Conservation (phyloP, 1,140 invertebrate species). For the Dolichoris vasculosae region DNA sequence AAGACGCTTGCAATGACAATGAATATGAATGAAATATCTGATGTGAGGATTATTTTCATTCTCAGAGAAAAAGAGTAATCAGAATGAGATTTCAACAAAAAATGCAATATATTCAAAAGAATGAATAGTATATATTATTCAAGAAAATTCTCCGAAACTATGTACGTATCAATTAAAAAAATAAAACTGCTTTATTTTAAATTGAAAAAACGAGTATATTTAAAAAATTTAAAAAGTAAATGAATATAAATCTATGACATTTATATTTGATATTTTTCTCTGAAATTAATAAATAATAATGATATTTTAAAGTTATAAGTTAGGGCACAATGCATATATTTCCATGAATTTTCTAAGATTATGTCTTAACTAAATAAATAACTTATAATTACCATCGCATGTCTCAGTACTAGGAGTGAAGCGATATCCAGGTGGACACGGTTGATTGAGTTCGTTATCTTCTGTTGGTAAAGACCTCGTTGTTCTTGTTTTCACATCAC, state of each 20-base stretch:
- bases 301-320: neutral
- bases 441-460: constrained; percentile 47
- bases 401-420: constrained; percentile 77
- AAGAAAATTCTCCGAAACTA: neutral
- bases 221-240: too few relatives aligned
- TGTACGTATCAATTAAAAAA: neutral
- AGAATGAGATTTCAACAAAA: neutral
- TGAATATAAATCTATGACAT: too few relatives aligned
- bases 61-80: neutral
- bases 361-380: neutral
- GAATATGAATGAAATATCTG: neutral
- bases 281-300: constrained; percentile 1
- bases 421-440: constrained; percentile 79
- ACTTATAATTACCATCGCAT: constrained; percentile 80
- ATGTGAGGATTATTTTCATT: constrained; percentile 3
- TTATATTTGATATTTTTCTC: neutral
- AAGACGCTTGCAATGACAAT: neutral
- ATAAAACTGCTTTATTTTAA: too few relatives aligned
- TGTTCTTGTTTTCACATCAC: constrained; percentile 42
- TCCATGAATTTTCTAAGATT: neutral
- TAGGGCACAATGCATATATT: neutral
- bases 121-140: too few relatives aligned
- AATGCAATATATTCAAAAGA: neutral
- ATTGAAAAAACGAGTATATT: neutral
- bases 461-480: constrained; percentile 55